A percentile compares a stretch with the other conserved stretches of the same genome.
Conservation (phyloP, 1,140 invertebrate species). For the Steinernema khuongi region DNA sequence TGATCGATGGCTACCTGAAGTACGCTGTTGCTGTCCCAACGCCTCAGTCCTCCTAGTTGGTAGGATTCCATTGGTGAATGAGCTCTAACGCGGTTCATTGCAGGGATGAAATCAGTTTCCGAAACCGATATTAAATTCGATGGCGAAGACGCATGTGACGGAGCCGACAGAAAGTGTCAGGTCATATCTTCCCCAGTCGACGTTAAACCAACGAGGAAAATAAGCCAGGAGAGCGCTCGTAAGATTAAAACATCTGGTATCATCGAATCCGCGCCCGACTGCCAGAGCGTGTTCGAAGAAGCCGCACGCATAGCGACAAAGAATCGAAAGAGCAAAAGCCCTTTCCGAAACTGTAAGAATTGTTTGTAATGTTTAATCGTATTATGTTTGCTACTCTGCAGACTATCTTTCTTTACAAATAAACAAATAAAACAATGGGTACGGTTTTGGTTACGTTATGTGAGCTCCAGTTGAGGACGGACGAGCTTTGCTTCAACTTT, state of each 20-base stretch:
- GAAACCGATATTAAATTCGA: background rate
- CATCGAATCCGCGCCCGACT: background rate
- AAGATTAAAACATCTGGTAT: background rate
- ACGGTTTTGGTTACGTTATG: constrained; percentile 26
- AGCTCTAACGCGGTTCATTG: background rate
- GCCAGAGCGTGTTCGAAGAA: background rate
- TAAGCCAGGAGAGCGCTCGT: background rate
- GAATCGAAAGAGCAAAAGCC: background rate
- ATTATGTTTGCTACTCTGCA: background rate
- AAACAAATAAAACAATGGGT: background rate
- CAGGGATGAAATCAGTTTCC: too few species aligned
- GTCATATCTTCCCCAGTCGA: background rate
- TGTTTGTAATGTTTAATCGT: too few species aligned
- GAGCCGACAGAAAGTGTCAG: background rate
- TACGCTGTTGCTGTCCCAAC: background rate
- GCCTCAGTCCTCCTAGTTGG: background rate
- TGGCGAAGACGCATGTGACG: background rate
- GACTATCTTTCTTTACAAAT: background rate
- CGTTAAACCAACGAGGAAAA: too few species aligned
- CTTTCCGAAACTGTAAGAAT: background rate
- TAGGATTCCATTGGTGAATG: background rate
- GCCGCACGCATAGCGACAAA: background rate
- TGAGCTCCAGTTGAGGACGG: constrained; percentile 48
- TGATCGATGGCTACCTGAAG: background rate
- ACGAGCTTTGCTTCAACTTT: constrained; percentile 50